phyloP scores from a whole-genome alignment of 1,140 invertebrate genomes.

The Colletes latitarsis region DNA sequence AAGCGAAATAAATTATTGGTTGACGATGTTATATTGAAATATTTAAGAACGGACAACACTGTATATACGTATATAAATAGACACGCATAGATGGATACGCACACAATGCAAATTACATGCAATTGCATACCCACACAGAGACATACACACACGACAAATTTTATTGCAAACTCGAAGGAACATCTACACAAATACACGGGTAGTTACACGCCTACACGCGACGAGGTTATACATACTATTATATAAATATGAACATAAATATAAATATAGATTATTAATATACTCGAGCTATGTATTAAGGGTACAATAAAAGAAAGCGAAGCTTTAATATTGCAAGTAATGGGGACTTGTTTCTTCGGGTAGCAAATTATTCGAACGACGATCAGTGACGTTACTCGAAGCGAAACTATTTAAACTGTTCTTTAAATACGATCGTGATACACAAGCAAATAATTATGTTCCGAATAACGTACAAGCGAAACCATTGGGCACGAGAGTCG shows the following conservation, averaged over 20 bases:
- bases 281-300: constrained; percentile 73
- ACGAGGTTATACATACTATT: constrained; percentile 55
- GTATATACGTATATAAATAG: constrained; percentile 73
- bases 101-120: constrained; percentile 23
- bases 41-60: constrained; percentile 70
- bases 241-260: constrained; percentile 42
- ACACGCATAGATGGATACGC: constrained; percentile 40
- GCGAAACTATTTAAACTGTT: not conserved
- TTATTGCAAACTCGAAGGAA: constrained; percentile 26
- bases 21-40: constrained; percentile 78
- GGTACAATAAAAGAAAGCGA: constrained; percentile 73
- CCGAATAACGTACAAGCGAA: too few species aligned
- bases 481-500: too few species aligned
- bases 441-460: not conserved
- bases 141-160: not conserved
- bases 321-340: constrained; percentile 54
- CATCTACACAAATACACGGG: constrained; percentile 35
- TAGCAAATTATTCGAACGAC: not conserved
- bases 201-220: constrained; percentile 47
- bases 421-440: not conserved
- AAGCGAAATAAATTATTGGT: constrained; percentile 78
- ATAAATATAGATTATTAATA: constrained; percentile 72
- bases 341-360: not conserved
- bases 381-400: not conserved
- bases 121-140: not conserved